A percentile compares a stretch with the other conserved stretches of the same genome.
Evolutionary conservation across 1,140 invertebrate genomes (phyloP).

Genomic region (Tetramorium parvispinum): DNA sequence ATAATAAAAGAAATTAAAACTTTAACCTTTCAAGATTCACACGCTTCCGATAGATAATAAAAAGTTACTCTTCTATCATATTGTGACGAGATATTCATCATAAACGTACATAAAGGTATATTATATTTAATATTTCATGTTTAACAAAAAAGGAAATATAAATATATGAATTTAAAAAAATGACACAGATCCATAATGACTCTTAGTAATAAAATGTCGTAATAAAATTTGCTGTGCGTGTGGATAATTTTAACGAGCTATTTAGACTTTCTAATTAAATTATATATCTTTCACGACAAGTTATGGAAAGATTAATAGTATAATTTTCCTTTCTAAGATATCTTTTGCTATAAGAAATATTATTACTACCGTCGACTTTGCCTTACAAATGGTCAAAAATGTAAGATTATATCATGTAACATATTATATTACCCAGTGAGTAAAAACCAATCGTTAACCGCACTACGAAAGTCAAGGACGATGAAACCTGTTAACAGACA

Average conservation of each 20-base stretch:
- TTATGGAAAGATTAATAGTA: not conserved
- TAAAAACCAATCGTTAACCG: conserved; percentile 40
- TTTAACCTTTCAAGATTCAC: not conserved
- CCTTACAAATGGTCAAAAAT: conserved; percentile 2
- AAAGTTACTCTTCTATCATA: not conserved
- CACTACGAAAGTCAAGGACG: conserved; percentile 42
- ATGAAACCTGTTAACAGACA: conserved; percentile 44
- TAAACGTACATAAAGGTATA: not conserved
- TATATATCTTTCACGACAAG: not conserved
- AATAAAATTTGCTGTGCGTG: not conserved
- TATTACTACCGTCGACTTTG: not conserved
- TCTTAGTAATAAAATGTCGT: not conserved
- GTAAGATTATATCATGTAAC: not conserved
- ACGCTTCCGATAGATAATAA: not conserved
- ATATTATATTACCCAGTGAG: conserved; percentile 1
- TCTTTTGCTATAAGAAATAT: conserved; percentile 16
- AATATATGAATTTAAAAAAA: not conserved
- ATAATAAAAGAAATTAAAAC: not conserved
- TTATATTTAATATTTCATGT: not conserved
- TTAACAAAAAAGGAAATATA: not conserved
- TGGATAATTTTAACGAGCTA: not conserved
- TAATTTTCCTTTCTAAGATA: not conserved
- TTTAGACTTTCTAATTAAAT: conserved; percentile 24
- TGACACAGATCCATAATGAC: not conserved
- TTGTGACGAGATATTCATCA: not conserved